These are phyloP conservation scores for Luperina testacea DNA, from an alignment of 2,888 invertebrate genomes.

Conservation along the genomic window DNA sequence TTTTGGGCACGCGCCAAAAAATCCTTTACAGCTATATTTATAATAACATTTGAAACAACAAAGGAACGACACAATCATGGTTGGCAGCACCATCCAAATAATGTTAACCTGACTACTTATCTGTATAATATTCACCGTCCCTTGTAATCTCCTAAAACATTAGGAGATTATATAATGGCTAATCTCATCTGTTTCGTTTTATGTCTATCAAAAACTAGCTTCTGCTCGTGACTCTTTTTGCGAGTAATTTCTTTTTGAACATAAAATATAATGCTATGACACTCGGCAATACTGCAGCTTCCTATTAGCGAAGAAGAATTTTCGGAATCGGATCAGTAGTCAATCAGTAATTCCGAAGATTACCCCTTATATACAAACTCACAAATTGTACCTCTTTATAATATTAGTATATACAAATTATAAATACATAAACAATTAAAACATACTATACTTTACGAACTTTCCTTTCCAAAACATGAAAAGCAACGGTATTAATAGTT, in stretches of 20 bases:
- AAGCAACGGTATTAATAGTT: slow-evolving; percentile 16
- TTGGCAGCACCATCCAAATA: neutral
- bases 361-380: neutral
- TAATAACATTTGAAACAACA: neutral
- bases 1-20: neutral
- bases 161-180: neutral
- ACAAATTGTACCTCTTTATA: neutral
- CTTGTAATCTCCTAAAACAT: neutral
- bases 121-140: neutral
- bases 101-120: neutral
- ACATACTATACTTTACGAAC: neutral
- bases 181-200: neutral
- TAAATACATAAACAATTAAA: neutral
- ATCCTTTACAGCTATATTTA: neutral
- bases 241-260: neutral
- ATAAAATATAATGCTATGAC: neutral
- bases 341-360: neutral
- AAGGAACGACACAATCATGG: neutral
- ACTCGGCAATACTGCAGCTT: neutral
- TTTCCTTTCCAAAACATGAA: neutral
- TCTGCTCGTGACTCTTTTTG: neutral
- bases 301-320: neutral
- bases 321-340: neutral
- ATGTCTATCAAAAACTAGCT: neutral
- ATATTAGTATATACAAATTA: neutral